Conservation (phyloP, 2,113 vertebrate genomes). For the Thamnophis sirtalis region DNA sequence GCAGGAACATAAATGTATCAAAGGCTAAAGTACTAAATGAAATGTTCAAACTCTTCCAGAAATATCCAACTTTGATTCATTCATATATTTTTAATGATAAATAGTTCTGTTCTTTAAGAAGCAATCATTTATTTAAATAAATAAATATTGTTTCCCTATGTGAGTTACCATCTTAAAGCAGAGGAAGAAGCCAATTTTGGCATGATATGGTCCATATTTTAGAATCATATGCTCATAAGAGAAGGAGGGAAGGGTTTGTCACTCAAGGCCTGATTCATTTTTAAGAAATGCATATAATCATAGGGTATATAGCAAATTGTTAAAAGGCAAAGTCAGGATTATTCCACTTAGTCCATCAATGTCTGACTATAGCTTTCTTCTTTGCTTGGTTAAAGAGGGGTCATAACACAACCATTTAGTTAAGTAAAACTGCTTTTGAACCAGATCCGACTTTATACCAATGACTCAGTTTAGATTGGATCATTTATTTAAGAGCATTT, state of each 20-base stretch:
- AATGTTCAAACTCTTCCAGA: neutral
- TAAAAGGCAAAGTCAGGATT: neutral
- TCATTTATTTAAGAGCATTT: neutral
- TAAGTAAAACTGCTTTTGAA: neutral
- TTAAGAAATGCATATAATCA: neutral
- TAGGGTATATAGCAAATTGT: neutral
- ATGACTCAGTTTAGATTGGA: neutral
- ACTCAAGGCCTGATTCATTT: neutral
- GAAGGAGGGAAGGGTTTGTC: neutral
- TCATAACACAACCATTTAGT: neutral
- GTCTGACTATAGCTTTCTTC: neutral
- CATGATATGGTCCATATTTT: neutral
- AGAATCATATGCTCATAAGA: neutral
- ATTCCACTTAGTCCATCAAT: neutral
- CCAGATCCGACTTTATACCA: neutral
- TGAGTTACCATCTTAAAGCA: neutral
- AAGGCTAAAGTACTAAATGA: neutral
- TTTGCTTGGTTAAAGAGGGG: neutral
- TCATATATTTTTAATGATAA: neutral
- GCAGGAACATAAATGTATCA: neutral
- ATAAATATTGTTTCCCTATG: neutral
- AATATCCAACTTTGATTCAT: fast-evolving
- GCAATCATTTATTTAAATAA: neutral
- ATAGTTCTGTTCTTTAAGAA: neutral
- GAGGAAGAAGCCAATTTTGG: neutral